A percentile compares a stretch with the other conserved stretches of the same genome.
Evolutionary conservation across 92 coral and sea anemone species (phyloP).

Genomic region (Epizoanthus ramosus): DNA sequence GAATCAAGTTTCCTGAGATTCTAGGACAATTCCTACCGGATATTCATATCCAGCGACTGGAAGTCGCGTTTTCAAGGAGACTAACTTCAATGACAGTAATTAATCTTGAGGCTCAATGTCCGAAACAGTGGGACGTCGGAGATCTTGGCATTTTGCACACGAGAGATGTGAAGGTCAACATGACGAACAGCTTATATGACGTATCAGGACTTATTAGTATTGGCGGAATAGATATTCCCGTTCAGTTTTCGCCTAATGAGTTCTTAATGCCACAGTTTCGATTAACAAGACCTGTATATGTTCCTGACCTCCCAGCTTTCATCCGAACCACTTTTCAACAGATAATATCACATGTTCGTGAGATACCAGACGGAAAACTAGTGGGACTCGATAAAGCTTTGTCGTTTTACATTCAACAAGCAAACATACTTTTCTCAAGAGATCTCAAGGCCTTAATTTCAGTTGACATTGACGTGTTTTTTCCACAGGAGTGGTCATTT

Average conservation of each 20-base stretch:
- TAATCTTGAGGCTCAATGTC: constrained; percentile 24
- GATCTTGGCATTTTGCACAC: constrained; percentile 43
- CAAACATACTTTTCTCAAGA: constrained; percentile 45
- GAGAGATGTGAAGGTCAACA: constrained; percentile 18
- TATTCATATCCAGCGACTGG: constrained; percentile 34
- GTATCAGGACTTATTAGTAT: constrained; percentile 28
- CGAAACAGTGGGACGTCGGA: constrained; percentile 57
- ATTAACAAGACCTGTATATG: background rate
- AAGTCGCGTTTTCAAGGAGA: constrained; percentile 35
- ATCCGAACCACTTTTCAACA: constrained; percentile 29
- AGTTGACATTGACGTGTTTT: constrained; percentile 28
- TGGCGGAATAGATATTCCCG: constrained; percentile 39
- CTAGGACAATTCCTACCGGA: constrained; percentile 53
- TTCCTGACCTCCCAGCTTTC: constrained; percentile 29
- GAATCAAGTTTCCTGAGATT: constrained; percentile 39
- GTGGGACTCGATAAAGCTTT: constrained; percentile 39
- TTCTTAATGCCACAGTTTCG: constrained; percentile 48
- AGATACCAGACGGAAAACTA: constrained; percentile 47
- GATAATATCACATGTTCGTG: constrained; percentile 28
- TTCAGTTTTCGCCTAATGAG: constrained; percentile 28
- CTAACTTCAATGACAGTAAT: constrained; percentile 30
- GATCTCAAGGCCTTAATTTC: constrained; percentile 36
- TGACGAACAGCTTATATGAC: background rate
- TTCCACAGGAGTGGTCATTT: constrained; percentile 56
- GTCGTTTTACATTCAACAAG: constrained; percentile 30